Evolutionary conservation across 2,797 vertebrate species (phyloP).

Genomic region (Chelonia mydas): DNA sequence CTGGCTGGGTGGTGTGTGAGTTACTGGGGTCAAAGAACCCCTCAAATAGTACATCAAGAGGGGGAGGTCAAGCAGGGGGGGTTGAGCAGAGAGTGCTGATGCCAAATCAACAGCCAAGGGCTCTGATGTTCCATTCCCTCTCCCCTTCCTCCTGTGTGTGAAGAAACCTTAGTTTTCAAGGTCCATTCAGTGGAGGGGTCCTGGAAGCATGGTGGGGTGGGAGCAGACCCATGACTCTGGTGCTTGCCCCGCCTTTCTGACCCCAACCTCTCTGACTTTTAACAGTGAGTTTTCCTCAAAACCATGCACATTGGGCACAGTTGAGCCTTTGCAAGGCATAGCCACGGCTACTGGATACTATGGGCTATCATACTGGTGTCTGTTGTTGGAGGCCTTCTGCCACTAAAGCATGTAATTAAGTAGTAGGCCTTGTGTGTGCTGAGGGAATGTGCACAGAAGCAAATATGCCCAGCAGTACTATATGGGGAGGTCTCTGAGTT

Average conservation of each 20-base stretch:
- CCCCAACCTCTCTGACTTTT: not conserved
- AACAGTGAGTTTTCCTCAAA: not conserved
- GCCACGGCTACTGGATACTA: not conserved
- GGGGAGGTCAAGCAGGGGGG: not conserved
- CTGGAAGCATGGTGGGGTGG: not conserved
- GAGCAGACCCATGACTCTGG: not conserved
- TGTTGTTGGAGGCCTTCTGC: not conserved
- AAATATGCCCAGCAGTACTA: not conserved
- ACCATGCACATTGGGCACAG: not conserved
- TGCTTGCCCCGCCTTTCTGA: not conserved
- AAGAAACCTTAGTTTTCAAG: not conserved
- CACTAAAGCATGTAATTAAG: too few species aligned
- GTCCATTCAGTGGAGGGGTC: not conserved
- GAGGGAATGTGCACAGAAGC: not conserved
- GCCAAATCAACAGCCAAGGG: not conserved
- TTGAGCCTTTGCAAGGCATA: not conserved
- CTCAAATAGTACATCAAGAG: not conserved
- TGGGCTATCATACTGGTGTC: not conserved
- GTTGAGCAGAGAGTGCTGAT: not conserved
- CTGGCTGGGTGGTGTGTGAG: not conserved
- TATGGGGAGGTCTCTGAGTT: not conserved
- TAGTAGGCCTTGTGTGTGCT: not conserved
- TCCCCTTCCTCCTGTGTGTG: not conserved
- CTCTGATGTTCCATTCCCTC: not conserved
- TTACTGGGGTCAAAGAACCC: not conserved